Evolutionary conservation across 2,113 vertebrate genomes (phyloP), one percentile per base, ranked within the genome.

Genomic region (Cavia aperea): DNA sequence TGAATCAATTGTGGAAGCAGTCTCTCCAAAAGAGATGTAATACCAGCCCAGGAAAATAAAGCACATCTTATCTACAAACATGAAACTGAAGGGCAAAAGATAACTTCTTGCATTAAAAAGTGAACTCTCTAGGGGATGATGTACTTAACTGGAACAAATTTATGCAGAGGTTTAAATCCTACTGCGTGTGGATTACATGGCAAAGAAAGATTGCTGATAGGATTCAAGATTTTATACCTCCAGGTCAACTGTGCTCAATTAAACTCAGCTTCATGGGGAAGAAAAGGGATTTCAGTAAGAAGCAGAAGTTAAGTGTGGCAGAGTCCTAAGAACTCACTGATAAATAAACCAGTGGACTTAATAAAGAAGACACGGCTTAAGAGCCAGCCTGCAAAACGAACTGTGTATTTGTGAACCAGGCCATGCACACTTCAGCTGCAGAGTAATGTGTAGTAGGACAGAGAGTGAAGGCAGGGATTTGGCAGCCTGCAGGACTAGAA

Each of bases 141-240:
- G 49, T 60, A 75, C 92, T 94, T 91, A 95, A 70, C 65, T n/a
- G 92, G 77, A 92, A 77, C 89, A 87, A 89, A 94, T 2, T 51
- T 72, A 72, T 29, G 3, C 86, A 91, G 81, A 49, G 24, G 29
- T 36, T 95, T 96, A 93, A 94, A 84, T 91, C 86, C 31, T 15
- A 87, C 18, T 46, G 54, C n/a, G 46, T 51, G 54, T 73, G 91
- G 93, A 94, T 93, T 94, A 91, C 89, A 89, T 46, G 70, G 83
- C 72, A 87, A 81, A 96, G 90, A 93, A 92, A 90, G 65, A 92
- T 81, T 66, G 33, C 94, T 84, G 75, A 73, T 89, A 82, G 19
- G 70, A 95, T 86, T 95, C 82, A 77, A 66, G 49, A 51, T 91
- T 73, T 92, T 26, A 0, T 58, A 26, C 12, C 70, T 95, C 63